Percentiles rank a stretch among this genome's conserved stretches.
Evolutionary conservation across 2,888 invertebrate genomes (phyloP).

Genomic region (Drosophila algonquin): DNA sequence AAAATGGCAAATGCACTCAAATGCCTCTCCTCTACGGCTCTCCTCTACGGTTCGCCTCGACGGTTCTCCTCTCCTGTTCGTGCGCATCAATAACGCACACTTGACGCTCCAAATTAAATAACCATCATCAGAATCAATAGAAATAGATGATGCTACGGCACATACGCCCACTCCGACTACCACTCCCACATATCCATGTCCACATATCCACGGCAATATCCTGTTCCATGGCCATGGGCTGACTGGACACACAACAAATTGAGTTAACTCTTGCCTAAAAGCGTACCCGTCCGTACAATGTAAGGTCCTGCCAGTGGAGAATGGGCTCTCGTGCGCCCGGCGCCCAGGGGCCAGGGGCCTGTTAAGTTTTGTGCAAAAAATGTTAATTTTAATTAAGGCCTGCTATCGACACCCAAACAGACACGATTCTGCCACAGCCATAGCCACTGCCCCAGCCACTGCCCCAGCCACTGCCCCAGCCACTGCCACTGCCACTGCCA

Average conservation of each 20-base stretch:
- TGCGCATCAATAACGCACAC: slow-evolving; percentile 75
- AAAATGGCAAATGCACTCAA: slow-evolving; percentile 48
- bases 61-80: too few relatives aligned
- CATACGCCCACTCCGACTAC: slow-evolving; percentile 4
- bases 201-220: not conserved
- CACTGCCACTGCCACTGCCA: not conserved
- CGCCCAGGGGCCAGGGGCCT: slow-evolving; percentile 9
- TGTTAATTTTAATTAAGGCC: slow-evolving; percentile 78
- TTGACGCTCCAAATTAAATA: slow-evolving; percentile 75
- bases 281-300: slow-evolving; percentile 61
- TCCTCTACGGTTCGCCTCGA: slow-evolving; percentile 7
- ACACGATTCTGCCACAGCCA: slow-evolving; percentile 14
- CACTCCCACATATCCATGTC: slow-evolving; percentile 12
- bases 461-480: not conserved
- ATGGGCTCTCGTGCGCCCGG: not conserved
- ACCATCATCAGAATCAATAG: slow-evolving; percentile 77
- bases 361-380: slow-evolving; percentile 73
- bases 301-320: slow-evolving; percentile 13
- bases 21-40: slow-evolving; percentile 38
- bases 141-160: slow-evolving; percentile 20
- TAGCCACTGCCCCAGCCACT: not conserved
- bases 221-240: not conserved
- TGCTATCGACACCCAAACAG: slow-evolving; percentile 76
- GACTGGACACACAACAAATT: slow-evolving; percentile 57
- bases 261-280: slow-evolving; percentile 78